These are phyloP conservation scores for Pithys albifrons DNA, from an alignment of 2,113 vertebrate genomes.

Conservation along the genomic window DNA sequence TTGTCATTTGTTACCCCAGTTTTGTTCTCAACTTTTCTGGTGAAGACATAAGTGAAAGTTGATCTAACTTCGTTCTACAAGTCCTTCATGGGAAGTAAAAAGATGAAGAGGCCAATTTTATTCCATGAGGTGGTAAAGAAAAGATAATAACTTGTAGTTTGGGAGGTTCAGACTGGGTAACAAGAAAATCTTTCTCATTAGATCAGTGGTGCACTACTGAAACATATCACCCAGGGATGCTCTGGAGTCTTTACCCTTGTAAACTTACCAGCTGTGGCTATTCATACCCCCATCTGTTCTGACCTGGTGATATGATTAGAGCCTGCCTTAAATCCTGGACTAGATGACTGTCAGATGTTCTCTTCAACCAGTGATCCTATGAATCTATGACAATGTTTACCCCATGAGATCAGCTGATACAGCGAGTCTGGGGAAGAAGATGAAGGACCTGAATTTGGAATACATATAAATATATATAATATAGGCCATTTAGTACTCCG, in stretches of 20 bases:
- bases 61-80: not conserved
- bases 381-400: not conserved
- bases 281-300: not conserved
- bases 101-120: not conserved
- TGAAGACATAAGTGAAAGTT: not conserved
- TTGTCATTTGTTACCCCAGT: not conserved
- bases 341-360: not conserved
- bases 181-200: not conserved
- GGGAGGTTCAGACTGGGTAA: not conserved
- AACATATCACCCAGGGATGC: not conserved
- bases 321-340: not conserved
- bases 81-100: fast-evolving
- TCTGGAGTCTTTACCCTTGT: fast-evolving
- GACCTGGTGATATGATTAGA: not conserved
- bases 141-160: not conserved
- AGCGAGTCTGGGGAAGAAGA: not conserved
- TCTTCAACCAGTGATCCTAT: not conserved
- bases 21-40: not conserved
- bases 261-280: not conserved
- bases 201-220: fast-evolving
- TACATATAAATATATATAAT: not conserved
- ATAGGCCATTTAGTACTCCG: not conserved
- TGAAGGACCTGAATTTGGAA: not conserved
- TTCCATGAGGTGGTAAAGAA: fast-evolving
- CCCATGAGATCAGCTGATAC: not conserved